A percentile compares a stretch with the other conserved stretches of the same genome.
These are phyloP conservation scores for Rhingia campestris DNA, from an alignment of 2,888 invertebrate species.

Conservation along the genomic window DNA sequence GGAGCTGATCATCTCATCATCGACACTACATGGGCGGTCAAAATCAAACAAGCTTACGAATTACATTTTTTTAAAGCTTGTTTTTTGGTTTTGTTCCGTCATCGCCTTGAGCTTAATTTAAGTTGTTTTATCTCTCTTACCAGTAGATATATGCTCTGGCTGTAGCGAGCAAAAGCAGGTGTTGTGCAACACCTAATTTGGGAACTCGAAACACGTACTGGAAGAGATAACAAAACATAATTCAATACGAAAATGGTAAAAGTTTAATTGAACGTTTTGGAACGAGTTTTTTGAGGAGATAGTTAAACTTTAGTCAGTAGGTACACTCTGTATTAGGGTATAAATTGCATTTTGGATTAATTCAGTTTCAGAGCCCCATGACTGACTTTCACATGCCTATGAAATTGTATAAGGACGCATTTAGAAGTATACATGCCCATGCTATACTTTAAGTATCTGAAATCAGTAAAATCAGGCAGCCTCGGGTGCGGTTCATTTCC, in stretches of 20 bases:
- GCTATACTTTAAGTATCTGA: too few species aligned
- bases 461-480: too few species aligned
- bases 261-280: background rate
- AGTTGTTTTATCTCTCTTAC: slow-evolving; percentile 56
- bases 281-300: too few species aligned
- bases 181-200: slow-evolving; percentile 46
- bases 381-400: too few species aligned
- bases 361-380: too few species aligned
- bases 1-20: slow-evolving; percentile 54
- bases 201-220: slow-evolving; percentile 3
- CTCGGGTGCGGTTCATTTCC: too few species aligned
- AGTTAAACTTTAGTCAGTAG: too few species aligned
- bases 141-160: background rate
- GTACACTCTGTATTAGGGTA: too few species aligned
- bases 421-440: too few species aligned
- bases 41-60: slow-evolving; percentile 46
- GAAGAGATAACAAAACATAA: background rate
- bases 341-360: too few species aligned
- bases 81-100: slow-evolving; percentile 41
- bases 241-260: slow-evolving; percentile 1
- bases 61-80: slow-evolving; percentile 5
- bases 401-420: too few species aligned
- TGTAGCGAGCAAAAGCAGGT: slow-evolving; percentile 27
- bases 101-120: slow-evolving; percentile 69
- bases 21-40: slow-evolving; percentile 53